phyloP scores from a whole-genome alignment of 1,140 invertebrate species.

The Drosophila ohnishii region DNA sequence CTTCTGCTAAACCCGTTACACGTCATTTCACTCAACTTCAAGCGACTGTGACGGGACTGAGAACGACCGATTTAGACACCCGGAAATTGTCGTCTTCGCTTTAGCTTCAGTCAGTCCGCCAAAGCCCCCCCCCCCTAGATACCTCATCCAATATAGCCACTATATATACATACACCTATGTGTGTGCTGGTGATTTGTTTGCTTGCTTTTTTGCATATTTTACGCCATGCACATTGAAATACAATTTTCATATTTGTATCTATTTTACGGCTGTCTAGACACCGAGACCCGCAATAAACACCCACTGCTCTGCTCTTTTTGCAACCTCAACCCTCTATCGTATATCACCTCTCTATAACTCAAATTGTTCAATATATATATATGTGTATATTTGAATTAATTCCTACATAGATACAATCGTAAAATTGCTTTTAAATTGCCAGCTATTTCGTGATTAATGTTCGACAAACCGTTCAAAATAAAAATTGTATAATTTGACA shows the following conservation, averaged over 20 bases:
- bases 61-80: conserved; percentile 70
- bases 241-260: conserved; percentile 42
- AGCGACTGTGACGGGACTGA: conserved; percentile 49
- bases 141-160: conserved; percentile 18
- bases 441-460: conserved; percentile 35
- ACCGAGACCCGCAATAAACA: conserved; percentile 21
- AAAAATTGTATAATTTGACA: conserved; percentile 41
- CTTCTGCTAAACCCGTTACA: conserved; percentile 37
- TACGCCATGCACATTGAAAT: conserved; percentile 36
- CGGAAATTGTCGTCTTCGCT: conserved; percentile 69
- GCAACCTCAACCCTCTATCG: conserved; percentile 14
- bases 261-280: conserved; percentile 41
- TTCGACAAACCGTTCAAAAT: conserved; percentile 28
- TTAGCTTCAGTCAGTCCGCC: conserved; percentile 31
- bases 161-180: conserved; percentile 12
- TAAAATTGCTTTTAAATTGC: conserved; percentile 40
- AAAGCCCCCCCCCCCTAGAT: not conserved
- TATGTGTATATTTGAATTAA: conserved; percentile 14
- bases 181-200: conserved; percentile 29
- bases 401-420: conserved; percentile 8
- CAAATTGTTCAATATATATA: not conserved
- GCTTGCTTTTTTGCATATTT: conserved; percentile 27
- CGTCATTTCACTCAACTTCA: conserved; percentile 61
- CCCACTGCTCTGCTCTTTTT: conserved; percentile 18
- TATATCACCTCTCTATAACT: conserved; percentile 11